phyloP scores from a whole-genome alignment of 1,140 invertebrate genomes.

The Stratiolaelaps scimitus region DNA sequence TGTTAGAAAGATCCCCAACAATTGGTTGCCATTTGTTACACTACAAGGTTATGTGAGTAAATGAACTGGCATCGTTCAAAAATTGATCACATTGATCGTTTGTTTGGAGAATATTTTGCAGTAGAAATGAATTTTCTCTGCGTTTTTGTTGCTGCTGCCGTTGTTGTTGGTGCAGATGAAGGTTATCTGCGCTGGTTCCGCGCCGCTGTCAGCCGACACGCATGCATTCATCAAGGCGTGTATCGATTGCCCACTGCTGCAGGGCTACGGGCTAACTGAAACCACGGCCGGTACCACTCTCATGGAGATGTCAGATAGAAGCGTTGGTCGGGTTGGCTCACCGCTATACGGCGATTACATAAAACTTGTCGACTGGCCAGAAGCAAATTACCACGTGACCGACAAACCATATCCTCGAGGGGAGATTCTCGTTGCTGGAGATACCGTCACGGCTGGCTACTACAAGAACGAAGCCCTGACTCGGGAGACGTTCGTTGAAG shows the following conservation, averaged over 20 bases:
- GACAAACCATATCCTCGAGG: conserved; percentile 82
- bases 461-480: conserved; percentile 81
- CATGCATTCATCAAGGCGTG: conserved; percentile 87
- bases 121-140: too few relatives aligned
- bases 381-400: conserved; percentile 53
- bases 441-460: conserved; percentile 83
- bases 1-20: too few relatives aligned
- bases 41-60: too few relatives aligned
- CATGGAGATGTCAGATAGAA: conserved; percentile 50
- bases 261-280: conserved; percentile 93
- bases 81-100: too few relatives aligned
- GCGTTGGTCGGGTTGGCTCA: conserved; percentile 37
- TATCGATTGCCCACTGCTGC: conserved; percentile 73
- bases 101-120: too few relatives aligned
- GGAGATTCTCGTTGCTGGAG: conserved; percentile 81
- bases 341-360: conserved; percentile 38
- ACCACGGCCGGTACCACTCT: conserved; percentile 74
- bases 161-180: conserved; percentile 46
- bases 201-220: conserved; percentile 81
- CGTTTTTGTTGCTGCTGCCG: too few relatives aligned
- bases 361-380: conserved; percentile 40
- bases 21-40: too few relatives aligned
- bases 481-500: conserved; percentile 70
- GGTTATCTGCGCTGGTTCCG: conserved; percentile 76
- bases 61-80: too few relatives aligned